phyloP scores from a whole-genome alignment of 2,888 invertebrate genomes.

The Orthosia cruda region DNA sequence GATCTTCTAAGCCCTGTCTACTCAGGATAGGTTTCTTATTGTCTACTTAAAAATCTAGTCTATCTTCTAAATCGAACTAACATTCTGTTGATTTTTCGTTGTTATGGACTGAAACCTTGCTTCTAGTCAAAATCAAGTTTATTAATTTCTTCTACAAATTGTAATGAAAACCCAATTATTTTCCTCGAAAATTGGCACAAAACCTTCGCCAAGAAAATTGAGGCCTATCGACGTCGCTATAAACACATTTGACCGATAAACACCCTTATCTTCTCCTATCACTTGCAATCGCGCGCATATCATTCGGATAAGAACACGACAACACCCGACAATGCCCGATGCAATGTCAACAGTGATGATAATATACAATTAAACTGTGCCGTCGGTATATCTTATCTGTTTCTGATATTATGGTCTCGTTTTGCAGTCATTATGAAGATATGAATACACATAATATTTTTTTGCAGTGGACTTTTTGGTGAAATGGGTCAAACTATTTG shows the following conservation, averaged over 20 bases:
- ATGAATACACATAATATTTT: conserved; percentile 7
- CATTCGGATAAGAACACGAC: conserved; percentile 58
- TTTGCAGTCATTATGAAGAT: conserved; percentile 28
- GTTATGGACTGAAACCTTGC: too few relatives aligned
- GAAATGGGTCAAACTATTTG: conserved; percentile 37
- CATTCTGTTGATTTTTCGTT: too few relatives aligned
- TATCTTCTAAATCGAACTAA: too few relatives aligned
- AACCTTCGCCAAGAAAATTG: conserved; percentile 56
- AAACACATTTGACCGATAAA: conserved; percentile 69
- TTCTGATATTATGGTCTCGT: conserved; percentile 47
- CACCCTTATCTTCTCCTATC: conserved; percentile 56
- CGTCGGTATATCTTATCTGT: conserved; percentile 60
- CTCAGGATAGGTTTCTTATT: not conserved
- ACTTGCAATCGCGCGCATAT: conserved; percentile 62
- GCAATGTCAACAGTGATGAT: conserved; percentile 66
- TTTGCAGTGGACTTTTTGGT: not conserved
- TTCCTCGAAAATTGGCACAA: conserved; percentile 18
- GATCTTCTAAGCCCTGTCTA: not conserved
- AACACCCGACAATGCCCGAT: conserved; percentile 55
- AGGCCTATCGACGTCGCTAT: conserved; percentile 22
- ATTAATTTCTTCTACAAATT: not conserved
- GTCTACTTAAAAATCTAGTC: not conserved
- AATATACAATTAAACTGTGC: conserved; percentile 58
- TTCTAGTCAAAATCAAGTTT: not conserved
- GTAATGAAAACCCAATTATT: not conserved